Base-by-base conservation (phyloP, 2,113 vertebrate species). In the Passer montanus region DNA sequence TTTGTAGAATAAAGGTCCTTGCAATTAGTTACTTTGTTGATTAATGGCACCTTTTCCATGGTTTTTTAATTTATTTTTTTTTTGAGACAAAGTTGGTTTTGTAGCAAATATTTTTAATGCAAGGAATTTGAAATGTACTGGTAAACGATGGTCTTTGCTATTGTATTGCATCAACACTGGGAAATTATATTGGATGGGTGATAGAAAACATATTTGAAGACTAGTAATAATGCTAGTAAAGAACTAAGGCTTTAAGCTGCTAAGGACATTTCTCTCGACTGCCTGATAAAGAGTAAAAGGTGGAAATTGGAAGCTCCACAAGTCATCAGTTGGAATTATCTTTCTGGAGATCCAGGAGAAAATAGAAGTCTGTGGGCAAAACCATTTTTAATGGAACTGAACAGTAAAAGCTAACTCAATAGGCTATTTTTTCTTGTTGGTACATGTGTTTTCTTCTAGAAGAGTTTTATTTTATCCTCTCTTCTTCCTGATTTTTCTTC, bases 201-300 rank as follows among this genome's bases (percentile, higher is more conserved):
- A 46, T 46, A 17, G 66, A 75, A 91, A 87, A 89, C 27, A 13
- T 23, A 72, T 60, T 87, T 67, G 53, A 82, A 89, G 52, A 47
- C 24, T 89, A 89, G n/a, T 64, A 87, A 80, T 76, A 89, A 26
- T 20, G 8, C 11, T 76, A 31, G 66, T 49, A 69, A 85, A 69
- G 41, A 89, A 79, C 14, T n/a, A 69, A 79, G 83, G n/a, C 10
- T 95, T 93, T 85, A 91, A 87, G 49, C 70, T 73, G 12, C 60
- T 79, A 84, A 78, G 58, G 20, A 58, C 27, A 10, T 92, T 95
- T 93, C 84, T 87, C 27, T 72, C 19, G 33, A 23, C 41, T 87
- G 37, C 73, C 41, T 94, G 73, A 77, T 87, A 76, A 93, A 94
- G 74, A 89, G 67, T 84, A 89, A 87, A 89, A 95, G 41, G 70